Evolutionary conservation across 2,888 invertebrate genomes (phyloP), one percentile per base, ranked within the genome.

Genomic region (Ormyrus pomaceus): DNA sequence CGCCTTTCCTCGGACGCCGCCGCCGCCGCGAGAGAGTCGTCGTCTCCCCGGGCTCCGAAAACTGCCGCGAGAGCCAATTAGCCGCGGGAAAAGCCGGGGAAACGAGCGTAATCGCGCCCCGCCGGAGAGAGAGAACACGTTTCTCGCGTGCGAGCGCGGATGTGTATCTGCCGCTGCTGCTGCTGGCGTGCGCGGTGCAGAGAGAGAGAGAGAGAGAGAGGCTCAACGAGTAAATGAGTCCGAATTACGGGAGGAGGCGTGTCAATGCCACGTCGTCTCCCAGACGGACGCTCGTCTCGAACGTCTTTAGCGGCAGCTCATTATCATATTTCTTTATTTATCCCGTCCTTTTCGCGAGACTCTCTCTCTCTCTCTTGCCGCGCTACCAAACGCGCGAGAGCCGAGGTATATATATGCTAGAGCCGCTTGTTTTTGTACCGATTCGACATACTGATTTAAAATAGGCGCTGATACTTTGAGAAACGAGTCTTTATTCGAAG

Each of bases 201-300:
- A 82, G 83, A 77, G 85, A 4, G 34, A 34, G 34, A 34, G 34
- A 34, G 34, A 34, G 34, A 34, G 3, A 34, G 84, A 86, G 86
- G 86, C 84, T 87, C 87, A 87, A 86, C 87, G 86, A 87, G 89
- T 84, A 89, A 89, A 89, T 86, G 87, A 88, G 87, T 88, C 87
- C 87, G 87, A 88, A 89, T 88, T 88, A 89, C 87, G 55, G 34
- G 72, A 61, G 88, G 85, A 87, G 89, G 89, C 88, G 88, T 89
- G 89, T 88, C 80, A 58, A 72, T 80, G 73, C 81, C 68, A 69
- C 69, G 73, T 59, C 75, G 13, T 61, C 51, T 11, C 64, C 58
- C 66, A 62, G 72, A 59, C 59, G n/a, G 68, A 73, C 62, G 48
- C n/a, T 53, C 55, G 62, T 6, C 19, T 53, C 66, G 6, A 34